These are phyloP conservation scores for Anthoptus insignis DNA, from an alignment of 2,888 invertebrate species.

Conservation along the genomic window DNA sequence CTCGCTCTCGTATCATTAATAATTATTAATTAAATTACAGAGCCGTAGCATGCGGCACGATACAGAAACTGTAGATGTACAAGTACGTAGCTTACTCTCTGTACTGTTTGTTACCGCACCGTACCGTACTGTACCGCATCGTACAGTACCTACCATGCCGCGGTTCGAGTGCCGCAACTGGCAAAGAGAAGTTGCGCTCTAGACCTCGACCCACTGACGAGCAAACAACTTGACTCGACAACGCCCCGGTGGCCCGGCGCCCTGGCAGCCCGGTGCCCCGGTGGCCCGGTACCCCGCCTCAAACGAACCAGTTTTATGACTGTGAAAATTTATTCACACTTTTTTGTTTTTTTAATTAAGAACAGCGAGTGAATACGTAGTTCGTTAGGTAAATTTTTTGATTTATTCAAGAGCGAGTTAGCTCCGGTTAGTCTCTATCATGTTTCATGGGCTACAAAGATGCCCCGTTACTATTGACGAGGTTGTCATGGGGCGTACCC, in stretches of 20 bases:
- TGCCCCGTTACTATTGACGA: too few relatives aligned
- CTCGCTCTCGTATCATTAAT: too few relatives aligned
- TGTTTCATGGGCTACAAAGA: too few relatives aligned
- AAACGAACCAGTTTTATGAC: background rate
- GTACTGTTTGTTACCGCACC: background rate
- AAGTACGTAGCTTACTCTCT: background rate
- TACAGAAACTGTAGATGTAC: too few relatives aligned
- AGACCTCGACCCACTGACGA: slow-evolving; percentile 14
- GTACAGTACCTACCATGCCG: background rate
- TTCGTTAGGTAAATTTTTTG: background rate
- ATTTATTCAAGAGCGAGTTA: too few relatives aligned
- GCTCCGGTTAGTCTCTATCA: too few relatives aligned
- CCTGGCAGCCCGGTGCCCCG: too few relatives aligned
- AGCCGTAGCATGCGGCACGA: too few relatives aligned
- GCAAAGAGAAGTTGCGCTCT: slow-evolving; percentile 11
- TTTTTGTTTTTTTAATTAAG: background rate
- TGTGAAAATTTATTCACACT: background rate
- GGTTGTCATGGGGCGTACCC: too few relatives aligned
- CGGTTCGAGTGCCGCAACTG: background rate
- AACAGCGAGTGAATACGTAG: too few relatives aligned
- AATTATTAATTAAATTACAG: too few relatives aligned
- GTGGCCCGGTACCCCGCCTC: background rate
- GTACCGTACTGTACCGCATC: too few relatives aligned
- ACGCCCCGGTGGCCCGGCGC: background rate
- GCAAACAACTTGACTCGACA: slow-evolving; percentile 1